Conservation (phyloP, 2,888 invertebrate species). For the Hypolimnas misippus region DNA sequence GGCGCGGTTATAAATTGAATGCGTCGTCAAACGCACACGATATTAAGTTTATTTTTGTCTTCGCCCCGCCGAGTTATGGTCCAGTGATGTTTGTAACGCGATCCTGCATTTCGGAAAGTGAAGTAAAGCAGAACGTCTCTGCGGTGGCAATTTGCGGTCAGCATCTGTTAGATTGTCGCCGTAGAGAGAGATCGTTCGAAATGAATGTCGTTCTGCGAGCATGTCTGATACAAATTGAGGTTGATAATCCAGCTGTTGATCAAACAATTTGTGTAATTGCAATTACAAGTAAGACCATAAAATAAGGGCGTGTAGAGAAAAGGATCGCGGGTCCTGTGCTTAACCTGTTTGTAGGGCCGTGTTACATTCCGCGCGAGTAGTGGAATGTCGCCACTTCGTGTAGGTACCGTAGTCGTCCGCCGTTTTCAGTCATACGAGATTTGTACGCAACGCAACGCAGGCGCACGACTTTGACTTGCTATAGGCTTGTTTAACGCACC, state of each 20-base stretch:
- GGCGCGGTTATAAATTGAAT: slow-evolving; percentile 75
- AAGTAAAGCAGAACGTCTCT: slow-evolving; percentile 74
- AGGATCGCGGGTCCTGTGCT: slow-evolving; percentile 62
- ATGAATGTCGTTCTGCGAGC: slow-evolving; percentile 49
- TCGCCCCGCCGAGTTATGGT: slow-evolving; percentile 82
- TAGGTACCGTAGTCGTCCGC: slow-evolving; percentile 75
- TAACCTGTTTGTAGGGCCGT: slow-evolving; percentile 78
- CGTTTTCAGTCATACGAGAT: slow-evolving; percentile 74
- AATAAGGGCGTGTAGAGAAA: slow-evolving; percentile 64
- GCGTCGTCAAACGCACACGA: slow-evolving; percentile 82
- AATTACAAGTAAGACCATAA: slow-evolving; percentile 42
- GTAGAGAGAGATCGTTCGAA: slow-evolving; percentile 74
- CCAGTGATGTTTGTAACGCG: slow-evolving; percentile 82
- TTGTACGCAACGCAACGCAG: slow-evolving; percentile 70
- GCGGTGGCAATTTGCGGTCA: slow-evolving; percentile 74
- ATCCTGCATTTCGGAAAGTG: slow-evolving; percentile 78
- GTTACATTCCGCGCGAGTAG: slow-evolving; percentile 72
- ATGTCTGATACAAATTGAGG: slow-evolving; percentile 56
- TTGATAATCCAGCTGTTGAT: slow-evolving; percentile 63
- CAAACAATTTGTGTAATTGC: slow-evolving; percentile 41
- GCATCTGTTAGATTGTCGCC: slow-evolving; percentile 73
- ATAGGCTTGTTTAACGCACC: slow-evolving; percentile 69
- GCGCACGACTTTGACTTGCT: slow-evolving; percentile 60
- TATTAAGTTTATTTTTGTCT: slow-evolving; percentile 84
- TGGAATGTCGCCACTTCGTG: slow-evolving; percentile 77